phyloP scores from a whole-genome alignment of 2,888 invertebrate genomes.

The Erebia ligea region DNA sequence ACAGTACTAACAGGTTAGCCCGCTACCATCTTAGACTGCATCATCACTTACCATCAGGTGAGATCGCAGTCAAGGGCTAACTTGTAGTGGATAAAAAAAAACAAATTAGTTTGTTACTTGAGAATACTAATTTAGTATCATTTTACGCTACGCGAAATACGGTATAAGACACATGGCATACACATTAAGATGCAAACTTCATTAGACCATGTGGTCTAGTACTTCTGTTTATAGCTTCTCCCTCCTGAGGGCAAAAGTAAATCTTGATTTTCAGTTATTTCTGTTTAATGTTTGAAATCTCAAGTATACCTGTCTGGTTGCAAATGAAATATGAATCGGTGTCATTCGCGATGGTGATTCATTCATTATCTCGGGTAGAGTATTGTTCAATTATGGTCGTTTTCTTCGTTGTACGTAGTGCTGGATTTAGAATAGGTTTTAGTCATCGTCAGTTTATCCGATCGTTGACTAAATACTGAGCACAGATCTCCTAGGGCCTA shows the following conservation, averaged over 20 bases:
- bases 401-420: conserved; percentile 1
- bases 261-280: conserved; percentile 38
- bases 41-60: too few relatives aligned
- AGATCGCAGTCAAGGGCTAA: too few relatives aligned
- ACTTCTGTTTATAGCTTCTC: not conserved
- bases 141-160: too few relatives aligned
- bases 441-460: not conserved
- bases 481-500: too few relatives aligned
- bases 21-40: too few relatives aligned
- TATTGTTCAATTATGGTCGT: conserved; percentile 18
- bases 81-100: too few relatives aligned
- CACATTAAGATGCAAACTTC: not conserved
- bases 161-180: not conserved
- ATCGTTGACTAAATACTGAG: too few relatives aligned
- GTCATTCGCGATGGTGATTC: conserved; percentile 33
- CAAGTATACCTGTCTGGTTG: conserved; percentile 23
- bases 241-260: not conserved
- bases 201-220: not conserved
- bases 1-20: too few relatives aligned
- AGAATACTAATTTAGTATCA: too few relatives aligned
- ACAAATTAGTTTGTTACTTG: too few relatives aligned
- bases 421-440: conserved; percentile 18
- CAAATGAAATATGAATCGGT: conserved; percentile 42
- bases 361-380: conserved; percentile 29
- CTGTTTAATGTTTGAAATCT: conserved; percentile 38